Percentiles rank a stretch among this genome's conserved stretches.
These are phyloP conservation scores for Columbina picui DNA, from an alignment of 2,113 vertebrate genomes.

Conservation along the genomic window DNA sequence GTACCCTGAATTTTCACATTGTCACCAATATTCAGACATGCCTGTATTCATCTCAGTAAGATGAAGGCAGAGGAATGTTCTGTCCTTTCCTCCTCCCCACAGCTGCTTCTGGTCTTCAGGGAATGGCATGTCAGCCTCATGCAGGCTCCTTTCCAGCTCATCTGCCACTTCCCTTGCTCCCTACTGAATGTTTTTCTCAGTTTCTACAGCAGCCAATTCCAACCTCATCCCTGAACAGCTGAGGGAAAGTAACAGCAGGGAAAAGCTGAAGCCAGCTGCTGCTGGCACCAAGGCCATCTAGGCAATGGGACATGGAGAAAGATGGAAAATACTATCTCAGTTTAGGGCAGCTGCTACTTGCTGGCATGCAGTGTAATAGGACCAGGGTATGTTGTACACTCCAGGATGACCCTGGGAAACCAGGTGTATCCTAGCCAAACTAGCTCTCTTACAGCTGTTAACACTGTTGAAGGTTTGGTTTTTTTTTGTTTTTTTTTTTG, in stretches of 20 bases:
- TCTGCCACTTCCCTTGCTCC: background rate
- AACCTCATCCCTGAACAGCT: background rate
- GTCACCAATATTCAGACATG: background rate
- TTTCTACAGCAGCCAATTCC: background rate
- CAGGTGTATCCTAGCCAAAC: background rate
- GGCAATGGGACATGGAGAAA: background rate
- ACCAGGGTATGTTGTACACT: background rate
- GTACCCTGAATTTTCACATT: background rate
- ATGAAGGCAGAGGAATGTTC: background rate
- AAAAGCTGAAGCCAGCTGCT: constrained; percentile 8
- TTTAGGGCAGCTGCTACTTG: background rate
- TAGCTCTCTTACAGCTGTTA: background rate
- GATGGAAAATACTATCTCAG: background rate
- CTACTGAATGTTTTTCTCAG: background rate
- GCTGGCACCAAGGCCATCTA: background rate
- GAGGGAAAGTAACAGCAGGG: background rate
- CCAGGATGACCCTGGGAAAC: background rate
- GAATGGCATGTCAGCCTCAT: background rate
- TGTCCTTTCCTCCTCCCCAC: background rate
- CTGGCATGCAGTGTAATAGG: background rate
- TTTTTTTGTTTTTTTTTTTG: too few relatives aligned
- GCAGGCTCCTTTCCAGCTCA: constrained; percentile 12
- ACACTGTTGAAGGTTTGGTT: background rate
- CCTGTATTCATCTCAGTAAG: background rate
- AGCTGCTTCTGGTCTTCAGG: background rate